Base-by-base conservation (phyloP, 2,797 vertebrate species). In the Dipus sagitta region DNA sequence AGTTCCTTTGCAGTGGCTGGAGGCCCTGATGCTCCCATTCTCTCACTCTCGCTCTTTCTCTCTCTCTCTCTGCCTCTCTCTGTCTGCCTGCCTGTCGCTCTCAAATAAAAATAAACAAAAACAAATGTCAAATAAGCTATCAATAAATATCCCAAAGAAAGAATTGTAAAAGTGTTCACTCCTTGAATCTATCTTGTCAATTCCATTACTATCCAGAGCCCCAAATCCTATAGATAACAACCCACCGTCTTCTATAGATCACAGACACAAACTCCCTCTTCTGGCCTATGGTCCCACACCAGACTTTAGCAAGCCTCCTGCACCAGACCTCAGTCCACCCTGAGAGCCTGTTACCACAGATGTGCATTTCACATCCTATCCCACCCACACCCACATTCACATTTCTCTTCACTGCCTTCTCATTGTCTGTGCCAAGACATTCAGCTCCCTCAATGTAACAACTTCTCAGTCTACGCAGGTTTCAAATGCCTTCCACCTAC, bases 101-200 rank as follows among this genome's bases (percentile, higher is more conserved):
- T 38, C 38, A 38, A 38, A 38, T 38, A 38, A 38, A 38, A 38
- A 38, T 38, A 38, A 38, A 38, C 38, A 38, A 38, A 38, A 38
- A 38, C 38, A 38, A 38, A 38, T 38, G 3, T 38, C 38, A 70
- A 84, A 58, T 58, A 58, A 32, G 9, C 30, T 84, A 54, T 28
- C 68, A 83, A 17, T 84, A 84, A 81, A 90, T 26, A 77, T 65
- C 18, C 24, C 32, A 72, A 86, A 67, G 42, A 71, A 75, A 89
- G 80, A 81, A 89, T 75, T 58, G 4, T 12, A 58, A 91, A 89
- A 71, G 30, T 72, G 6, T 79, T 52, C 72, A 82, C 74, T 74
- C 67, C 68, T 58, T 20, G 30, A 54, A 77, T 82, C 82, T 38
- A 85, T 34, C 67, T 74, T 87, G 86, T 47, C 28, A 60, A 83